These are phyloP conservation scores for Hesperophylax magnus DNA, from an alignment of 1,140 invertebrate genomes.

Conservation along the genomic window DNA sequence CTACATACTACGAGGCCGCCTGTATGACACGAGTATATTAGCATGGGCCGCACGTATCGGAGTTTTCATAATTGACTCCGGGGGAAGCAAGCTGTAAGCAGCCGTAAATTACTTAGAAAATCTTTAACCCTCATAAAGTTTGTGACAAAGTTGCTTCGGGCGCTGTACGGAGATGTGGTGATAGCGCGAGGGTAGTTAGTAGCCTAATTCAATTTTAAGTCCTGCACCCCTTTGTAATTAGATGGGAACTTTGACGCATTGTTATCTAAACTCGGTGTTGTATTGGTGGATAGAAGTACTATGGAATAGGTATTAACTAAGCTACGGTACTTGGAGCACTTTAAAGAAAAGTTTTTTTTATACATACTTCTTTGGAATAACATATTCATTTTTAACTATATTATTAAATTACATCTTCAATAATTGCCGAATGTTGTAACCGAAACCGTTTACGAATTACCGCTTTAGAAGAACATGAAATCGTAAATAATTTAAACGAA, in stretches of 20 bases:
- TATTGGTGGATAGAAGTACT: too few relatives aligned
- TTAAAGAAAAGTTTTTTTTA: too few relatives aligned
- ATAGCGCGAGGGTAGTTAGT: conserved; percentile 28
- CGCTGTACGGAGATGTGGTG: background rate
- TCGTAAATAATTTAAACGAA: too few relatives aligned
- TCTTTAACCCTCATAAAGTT: conserved; percentile 29
- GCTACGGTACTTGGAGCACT: too few relatives aligned
- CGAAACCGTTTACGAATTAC: too few relatives aligned
- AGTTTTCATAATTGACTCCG: conserved; percentile 27
- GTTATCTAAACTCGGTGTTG: background rate
- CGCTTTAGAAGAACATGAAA: too few relatives aligned
- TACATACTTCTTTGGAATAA: too few relatives aligned
- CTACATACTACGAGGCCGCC: too few relatives aligned
- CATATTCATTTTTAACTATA: too few relatives aligned
- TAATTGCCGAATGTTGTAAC: too few relatives aligned
- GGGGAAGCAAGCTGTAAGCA: background rate
- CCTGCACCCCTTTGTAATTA: conserved; percentile 38
- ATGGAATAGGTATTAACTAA: too few relatives aligned
- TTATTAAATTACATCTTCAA: too few relatives aligned
- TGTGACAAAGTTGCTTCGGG: conserved; percentile 1
- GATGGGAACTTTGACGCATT: conserved; percentile 27
- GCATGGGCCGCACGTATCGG: conserved; percentile 14
- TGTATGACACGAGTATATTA: conserved; percentile 8
- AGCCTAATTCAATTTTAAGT: conserved; percentile 44
- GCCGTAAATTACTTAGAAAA: conserved; percentile 21